Conservation (phyloP, 2,113 vertebrate species). For the Urocynchramus pylzowi region DNA sequence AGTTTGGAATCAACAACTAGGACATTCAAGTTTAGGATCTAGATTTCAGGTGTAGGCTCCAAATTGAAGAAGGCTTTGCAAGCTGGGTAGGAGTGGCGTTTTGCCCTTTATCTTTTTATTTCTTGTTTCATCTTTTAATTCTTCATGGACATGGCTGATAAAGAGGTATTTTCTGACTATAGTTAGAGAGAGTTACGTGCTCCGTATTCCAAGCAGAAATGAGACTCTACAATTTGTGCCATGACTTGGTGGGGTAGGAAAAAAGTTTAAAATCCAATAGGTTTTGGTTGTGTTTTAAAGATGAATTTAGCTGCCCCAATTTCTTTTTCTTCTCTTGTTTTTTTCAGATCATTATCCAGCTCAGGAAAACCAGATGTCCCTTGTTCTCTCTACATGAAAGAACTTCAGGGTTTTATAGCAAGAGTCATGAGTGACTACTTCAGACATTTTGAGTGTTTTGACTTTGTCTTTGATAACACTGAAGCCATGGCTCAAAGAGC, state of each 20-base stretch:
- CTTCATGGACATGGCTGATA: background rate
- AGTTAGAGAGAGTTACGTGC: background rate
- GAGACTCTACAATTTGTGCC: background rate
- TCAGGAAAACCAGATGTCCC: constrained; percentile 85
- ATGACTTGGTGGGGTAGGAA: background rate
- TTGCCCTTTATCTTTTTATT: background rate
- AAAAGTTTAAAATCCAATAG: background rate
- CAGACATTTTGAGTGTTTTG: constrained; percentile 87
- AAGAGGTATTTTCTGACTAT: background rate
- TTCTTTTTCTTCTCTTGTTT: background rate
- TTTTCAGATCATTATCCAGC: constrained; percentile 77
- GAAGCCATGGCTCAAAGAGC: constrained; percentile 88
- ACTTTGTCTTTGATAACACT: constrained; percentile 91
- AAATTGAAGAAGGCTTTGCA: background rate
- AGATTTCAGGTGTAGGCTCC: background rate
- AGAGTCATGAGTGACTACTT: constrained; percentile 94
- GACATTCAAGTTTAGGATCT: background rate
- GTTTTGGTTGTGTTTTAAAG: constrained; percentile 6
- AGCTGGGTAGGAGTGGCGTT: background rate
- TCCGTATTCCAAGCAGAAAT: background rate
- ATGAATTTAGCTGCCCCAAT: background rate
- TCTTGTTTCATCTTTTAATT: background rate
- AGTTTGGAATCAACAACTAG: background rate
- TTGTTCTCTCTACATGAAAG: constrained; percentile 97
- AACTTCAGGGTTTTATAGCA: constrained; percentile 92